Evolutionary conservation across 1,140 invertebrate species (phyloP), one percentile per base, ranked within the genome.

Genomic region (Drosophila grimshawi): DNA sequence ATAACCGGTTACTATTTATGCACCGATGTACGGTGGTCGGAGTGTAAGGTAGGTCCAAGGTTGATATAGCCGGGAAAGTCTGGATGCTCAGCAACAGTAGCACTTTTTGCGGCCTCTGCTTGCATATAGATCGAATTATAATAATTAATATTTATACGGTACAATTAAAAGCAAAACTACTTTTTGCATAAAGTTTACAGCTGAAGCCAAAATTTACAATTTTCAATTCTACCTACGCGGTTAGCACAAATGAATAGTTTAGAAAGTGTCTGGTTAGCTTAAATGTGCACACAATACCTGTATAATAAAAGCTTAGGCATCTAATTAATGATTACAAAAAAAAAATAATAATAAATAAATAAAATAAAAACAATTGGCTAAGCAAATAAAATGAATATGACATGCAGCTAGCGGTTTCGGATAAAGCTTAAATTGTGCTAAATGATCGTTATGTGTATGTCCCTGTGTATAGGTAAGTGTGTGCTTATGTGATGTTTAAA

Each of bases 11-110:
- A 30, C 10, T 3, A 2, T 29, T n/a, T 56, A 8, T 41, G 27
- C 53, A 29, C 7, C 29, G 29, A 4, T 48, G 48, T 32, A 10
- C 19, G 56, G 41, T 60, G 56, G 56, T 60, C 56, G 46, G 32
- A 43, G 39, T 43, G 10, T 49, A 30, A 49, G 7, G 29, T 32
- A 49, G 48, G 4, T 30, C 10, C 39, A 30, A 11, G 19, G 27
- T 56, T 32, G 30, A 51, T 51, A 51, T 33, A 51, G 30, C 30
- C 19, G 8, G 1, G 4, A 10, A 56, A n/a, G 10, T 43, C 10
- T 56, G 10, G 27, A 56, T 56, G 29, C 19, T 56, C 27, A 41
- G 27, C 37, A 56, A 4, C 37, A 27, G 27, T 27, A 43, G n/a
- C 55, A 57, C 0, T 56, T 56, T 56, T 10, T 8, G 10, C 19